These are phyloP conservation scores for Aplodontia rufa DNA, from an alignment of 2,113 vertebrate genomes.

Conservation along the genomic window DNA sequence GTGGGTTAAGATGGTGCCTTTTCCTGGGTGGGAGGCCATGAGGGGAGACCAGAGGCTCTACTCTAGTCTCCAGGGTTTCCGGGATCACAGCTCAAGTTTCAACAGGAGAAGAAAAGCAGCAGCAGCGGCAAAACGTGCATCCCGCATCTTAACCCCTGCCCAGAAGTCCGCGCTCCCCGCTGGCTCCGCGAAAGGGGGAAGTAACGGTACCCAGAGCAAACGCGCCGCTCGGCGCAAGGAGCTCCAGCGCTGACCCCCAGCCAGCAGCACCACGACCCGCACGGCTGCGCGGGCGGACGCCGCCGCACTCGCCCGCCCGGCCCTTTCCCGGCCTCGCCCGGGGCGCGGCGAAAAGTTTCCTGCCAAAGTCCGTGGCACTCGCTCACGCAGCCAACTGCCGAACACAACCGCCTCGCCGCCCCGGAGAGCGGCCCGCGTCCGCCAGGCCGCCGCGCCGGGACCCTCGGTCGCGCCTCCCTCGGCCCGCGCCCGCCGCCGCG, in stretches of 20 bases:
- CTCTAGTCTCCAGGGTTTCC: background rate
- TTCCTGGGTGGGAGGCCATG: background rate
- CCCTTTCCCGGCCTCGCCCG: slow-evolving; percentile 66
- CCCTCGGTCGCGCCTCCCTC: slow-evolving; percentile 1
- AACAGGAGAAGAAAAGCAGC: background rate
- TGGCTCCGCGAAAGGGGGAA: background rate
- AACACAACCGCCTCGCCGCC: slow-evolving; percentile 40
- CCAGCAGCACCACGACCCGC: background rate
- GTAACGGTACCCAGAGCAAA: slow-evolving; percentile 59
- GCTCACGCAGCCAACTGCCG: slow-evolving; percentile 64
- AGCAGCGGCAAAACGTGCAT: slow-evolving; percentile 18
- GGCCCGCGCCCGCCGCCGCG: slow-evolving; percentile 36
- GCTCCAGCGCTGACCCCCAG: background rate
- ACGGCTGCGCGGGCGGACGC: background rate
- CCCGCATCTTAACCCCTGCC: background rate
- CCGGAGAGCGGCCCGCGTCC: background rate
- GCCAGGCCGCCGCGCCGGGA: background rate
- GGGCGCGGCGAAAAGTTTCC: slow-evolving; percentile 74
- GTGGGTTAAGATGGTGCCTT: slow-evolving; percentile 31
- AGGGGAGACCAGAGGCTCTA: background rate
- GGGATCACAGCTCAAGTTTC: slow-evolving; percentile 56
- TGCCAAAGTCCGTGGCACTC: slow-evolving; percentile 59
- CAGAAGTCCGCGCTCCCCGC: background rate
- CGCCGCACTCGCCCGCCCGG: background rate
- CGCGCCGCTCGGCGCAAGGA: background rate